Base-by-base conservation (phyloP, 2,888 invertebrate species). In the Sarcophaga carnaria region DNA sequence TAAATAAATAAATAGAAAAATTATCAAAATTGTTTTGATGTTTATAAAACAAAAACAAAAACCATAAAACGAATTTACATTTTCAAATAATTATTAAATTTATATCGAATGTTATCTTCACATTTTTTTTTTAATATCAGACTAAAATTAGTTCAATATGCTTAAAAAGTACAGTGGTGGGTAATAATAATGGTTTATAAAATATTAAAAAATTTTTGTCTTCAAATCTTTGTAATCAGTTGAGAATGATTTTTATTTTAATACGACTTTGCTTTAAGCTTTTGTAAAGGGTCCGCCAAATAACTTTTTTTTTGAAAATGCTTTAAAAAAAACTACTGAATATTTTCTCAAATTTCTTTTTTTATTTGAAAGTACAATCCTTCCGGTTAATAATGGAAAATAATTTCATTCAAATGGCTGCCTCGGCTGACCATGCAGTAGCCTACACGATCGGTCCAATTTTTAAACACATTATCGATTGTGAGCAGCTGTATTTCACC, bases 1-100 rank as follows among this genome's bases (percentile, higher is more conserved):
- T 69, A 70, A 80, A 80, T 74, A 77, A 78, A 86, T 76, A 75
- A 79, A 80, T 74, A 45, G 14, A 84, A 75, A 54, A 75, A 84
- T 84, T 27, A 79, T 84, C 60, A 64, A 80, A 79, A 75, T 82
- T 80, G 47, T 74, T 78, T 66, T 74, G 45, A 64, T 76, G 74
- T 70, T 83, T 85, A 81, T 83, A 64, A 37, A 74, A 66, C 59
- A 80, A 70, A 10, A 75, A 27, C n/a, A 79, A 75, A 71, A 60
- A 70, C 27, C 1, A 49, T 45, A 25, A 69, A 66, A 54, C 22
- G 60, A 37, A 37, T 37, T 37, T 37, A 37, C 64, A 69, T 2
- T 76, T 80, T 71, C 5, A 83, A 86, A 76, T 80, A 80, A 76
- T 79, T 83, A 75, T 83, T 83, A 60, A 83, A 80, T 83, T 80